phyloP scores from a whole-genome alignment of 2,888 invertebrate genomes.

The Oscheius sp. region DNA sequence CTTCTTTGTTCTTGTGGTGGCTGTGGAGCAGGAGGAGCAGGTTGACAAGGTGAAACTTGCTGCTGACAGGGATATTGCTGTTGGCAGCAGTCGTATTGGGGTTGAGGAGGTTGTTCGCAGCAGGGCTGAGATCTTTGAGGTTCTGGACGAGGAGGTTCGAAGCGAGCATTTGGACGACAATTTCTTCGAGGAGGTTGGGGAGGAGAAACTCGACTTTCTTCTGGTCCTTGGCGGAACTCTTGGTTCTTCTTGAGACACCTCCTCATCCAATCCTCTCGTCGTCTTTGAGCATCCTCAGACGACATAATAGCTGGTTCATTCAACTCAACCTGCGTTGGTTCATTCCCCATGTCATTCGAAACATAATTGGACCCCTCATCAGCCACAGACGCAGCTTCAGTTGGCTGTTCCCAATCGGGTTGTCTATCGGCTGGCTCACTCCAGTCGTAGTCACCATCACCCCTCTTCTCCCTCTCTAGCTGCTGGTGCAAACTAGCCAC shows the following conservation, averaged over 20 bases:
- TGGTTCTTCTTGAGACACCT: slow-evolving; percentile 27
- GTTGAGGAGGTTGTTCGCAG: not conserved
- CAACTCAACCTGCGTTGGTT: slow-evolving; percentile 27
- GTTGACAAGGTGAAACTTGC: not conserved
- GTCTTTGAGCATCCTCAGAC: slow-evolving; percentile 23
- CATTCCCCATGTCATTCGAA: slow-evolving; percentile 35
- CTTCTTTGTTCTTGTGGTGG: not conserved
- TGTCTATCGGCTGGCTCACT: slow-evolving; percentile 2
- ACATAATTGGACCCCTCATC: slow-evolving; percentile 32
- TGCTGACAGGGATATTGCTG: slow-evolving; percentile 1
- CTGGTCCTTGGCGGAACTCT: slow-evolving; percentile 1
- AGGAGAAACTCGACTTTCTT: slow-evolving; percentile 22
- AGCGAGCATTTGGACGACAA: slow-evolving; percentile 14
- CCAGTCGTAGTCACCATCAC: slow-evolving; percentile 20
- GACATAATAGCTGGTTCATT: slow-evolving; percentile 4
- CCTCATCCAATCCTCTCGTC: slow-evolving; percentile 26
- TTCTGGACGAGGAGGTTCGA: slow-evolving; percentile 28
- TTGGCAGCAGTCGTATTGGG: not conserved
- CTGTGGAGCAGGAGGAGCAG: not conserved
- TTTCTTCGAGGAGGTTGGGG: slow-evolving; percentile 11
- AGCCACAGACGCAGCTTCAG: slow-evolving; percentile 33
- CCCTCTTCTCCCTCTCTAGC: slow-evolving; percentile 45
- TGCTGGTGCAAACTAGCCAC: slow-evolving; percentile 48
- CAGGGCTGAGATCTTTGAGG: slow-evolving; percentile 14
- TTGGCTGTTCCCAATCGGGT: slow-evolving; percentile 15